Evolutionary conservation across 2,888 invertebrate genomes (phyloP).

Genomic region (Leptopilina drosophilae): DNA sequence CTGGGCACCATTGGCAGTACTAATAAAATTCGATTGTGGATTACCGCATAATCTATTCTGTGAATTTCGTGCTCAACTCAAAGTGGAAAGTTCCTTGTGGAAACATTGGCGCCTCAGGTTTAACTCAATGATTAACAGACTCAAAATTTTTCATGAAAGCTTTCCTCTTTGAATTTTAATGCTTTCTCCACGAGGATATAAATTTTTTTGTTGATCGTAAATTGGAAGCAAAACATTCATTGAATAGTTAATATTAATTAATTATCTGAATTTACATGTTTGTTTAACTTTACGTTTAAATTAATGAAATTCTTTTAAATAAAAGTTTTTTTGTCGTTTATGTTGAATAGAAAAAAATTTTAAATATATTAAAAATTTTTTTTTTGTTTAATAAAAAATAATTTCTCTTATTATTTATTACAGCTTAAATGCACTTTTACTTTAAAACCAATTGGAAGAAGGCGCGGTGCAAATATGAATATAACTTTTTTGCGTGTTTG

Average conservation of each 20-base stretch:
- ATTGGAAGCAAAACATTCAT: no score
- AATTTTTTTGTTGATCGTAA: no score
- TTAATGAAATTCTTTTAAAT: no score
- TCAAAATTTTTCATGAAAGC: constrained; percentile 1
- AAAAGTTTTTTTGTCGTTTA: no score
- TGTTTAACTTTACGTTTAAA: no score
- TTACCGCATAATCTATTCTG: constrained; percentile 36
- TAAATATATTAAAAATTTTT: no score
- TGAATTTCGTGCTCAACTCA: constrained; percentile 27
- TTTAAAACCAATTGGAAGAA: background rate
- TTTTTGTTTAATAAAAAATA: no score
- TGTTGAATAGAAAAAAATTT: no score
- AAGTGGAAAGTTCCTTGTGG: constrained; percentile 35
- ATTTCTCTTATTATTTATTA: background rate
- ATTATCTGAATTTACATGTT: no score
- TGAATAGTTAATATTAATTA: no score
- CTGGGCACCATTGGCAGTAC: constrained; percentile 20
- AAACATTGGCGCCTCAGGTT: constrained; percentile 25
- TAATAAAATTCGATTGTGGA: constrained; percentile 40
- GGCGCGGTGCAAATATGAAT: background rate
- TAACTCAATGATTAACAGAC: background rate
- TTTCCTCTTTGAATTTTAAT: background rate
- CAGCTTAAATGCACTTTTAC: background rate
- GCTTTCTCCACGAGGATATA: no score
- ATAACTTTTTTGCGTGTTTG: constrained; percentile 13